Conservation (phyloP, 2,113 vertebrate species). For the Geococcyx californianus region DNA sequence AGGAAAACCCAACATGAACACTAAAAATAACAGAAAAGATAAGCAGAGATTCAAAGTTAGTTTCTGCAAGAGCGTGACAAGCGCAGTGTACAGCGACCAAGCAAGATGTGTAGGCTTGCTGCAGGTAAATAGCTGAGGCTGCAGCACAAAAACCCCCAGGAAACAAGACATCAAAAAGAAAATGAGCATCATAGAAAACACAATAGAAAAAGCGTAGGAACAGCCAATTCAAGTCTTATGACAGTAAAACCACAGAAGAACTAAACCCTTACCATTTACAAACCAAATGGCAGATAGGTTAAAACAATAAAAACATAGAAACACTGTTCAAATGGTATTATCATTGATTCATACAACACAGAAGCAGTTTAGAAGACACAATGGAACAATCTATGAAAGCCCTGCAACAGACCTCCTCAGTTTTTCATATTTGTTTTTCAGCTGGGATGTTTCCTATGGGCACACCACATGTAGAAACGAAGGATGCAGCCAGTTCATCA, state of each 20-base stretch:
- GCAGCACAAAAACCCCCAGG: not conserved
- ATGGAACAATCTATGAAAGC: not conserved
- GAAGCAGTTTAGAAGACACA: not conserved
- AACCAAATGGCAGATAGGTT: not conserved
- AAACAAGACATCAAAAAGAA: not conserved
- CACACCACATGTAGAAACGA: not conserved
- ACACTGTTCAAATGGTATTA: not conserved
- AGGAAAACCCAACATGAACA: not conserved
- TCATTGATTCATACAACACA: not conserved
- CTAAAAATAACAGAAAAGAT: not conserved
- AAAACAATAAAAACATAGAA: not conserved
- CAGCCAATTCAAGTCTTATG: not conserved
- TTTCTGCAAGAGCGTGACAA: rapidly evolving
- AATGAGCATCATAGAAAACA: rapidly evolving
- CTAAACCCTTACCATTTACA: not conserved
- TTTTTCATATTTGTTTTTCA: not conserved
- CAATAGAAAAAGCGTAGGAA: not conserved
- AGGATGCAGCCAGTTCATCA: not conserved
- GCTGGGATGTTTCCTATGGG: not conserved
- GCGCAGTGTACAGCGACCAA: not conserved
- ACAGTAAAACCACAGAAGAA: not conserved
- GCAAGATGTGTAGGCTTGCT: too few relatives aligned
- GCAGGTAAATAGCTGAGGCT: not conserved
- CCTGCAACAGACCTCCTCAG: not conserved
- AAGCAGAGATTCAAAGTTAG: not conserved